Evolutionary conservation across 2,888 invertebrate genomes (phyloP).

Genomic region (Anagyrus pseudococci): DNA sequence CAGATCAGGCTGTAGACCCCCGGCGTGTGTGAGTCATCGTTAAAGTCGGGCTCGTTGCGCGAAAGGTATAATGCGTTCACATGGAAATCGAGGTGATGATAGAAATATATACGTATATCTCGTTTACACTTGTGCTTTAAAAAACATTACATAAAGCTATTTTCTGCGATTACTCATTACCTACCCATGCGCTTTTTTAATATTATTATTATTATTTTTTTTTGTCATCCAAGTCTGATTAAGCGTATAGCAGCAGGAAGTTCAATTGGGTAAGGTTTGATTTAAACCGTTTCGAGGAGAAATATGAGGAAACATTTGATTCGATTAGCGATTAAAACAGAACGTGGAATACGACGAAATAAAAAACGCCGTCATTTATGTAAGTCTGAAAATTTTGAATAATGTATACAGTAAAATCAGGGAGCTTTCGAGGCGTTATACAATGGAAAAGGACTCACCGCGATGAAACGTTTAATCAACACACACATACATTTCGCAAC

Average conservation of each 20-base stretch:
- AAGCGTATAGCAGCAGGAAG: conserved; percentile 10
- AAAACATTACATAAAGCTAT: conserved; percentile 20
- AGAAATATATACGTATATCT: conserved; percentile 12
- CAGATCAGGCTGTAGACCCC: neutral
- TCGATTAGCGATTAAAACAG: no score
- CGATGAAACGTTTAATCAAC: neutral
- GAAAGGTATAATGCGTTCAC: conserved; percentile 4
- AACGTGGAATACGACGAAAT: neutral
- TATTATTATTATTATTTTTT: no score
- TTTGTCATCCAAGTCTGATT: neutral
- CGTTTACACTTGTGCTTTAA: conserved; percentile 13
- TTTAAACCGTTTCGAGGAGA: neutral
- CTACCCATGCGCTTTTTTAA: no score
- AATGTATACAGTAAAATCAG: neutral
- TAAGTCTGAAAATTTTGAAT: neutral
- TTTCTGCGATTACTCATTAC: conserved; percentile 28
- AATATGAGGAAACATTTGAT: neutral
- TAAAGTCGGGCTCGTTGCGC: conserved; percentile 17
- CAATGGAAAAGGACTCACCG: neutral
- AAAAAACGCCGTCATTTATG: neutral
- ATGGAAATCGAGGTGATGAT: conserved; percentile 13
- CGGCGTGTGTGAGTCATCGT: conserved; percentile 29
- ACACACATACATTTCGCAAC: conserved; percentile 1
- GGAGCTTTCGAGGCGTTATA: neutral
- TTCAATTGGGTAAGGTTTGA: conserved; percentile 1